Percentiles rank a stretch among this genome's conserved stretches.
These are phyloP conservation scores for Armadillidium nasatum DNA, from an alignment of 1,140 invertebrate genomes.

Conservation along the genomic window DNA sequence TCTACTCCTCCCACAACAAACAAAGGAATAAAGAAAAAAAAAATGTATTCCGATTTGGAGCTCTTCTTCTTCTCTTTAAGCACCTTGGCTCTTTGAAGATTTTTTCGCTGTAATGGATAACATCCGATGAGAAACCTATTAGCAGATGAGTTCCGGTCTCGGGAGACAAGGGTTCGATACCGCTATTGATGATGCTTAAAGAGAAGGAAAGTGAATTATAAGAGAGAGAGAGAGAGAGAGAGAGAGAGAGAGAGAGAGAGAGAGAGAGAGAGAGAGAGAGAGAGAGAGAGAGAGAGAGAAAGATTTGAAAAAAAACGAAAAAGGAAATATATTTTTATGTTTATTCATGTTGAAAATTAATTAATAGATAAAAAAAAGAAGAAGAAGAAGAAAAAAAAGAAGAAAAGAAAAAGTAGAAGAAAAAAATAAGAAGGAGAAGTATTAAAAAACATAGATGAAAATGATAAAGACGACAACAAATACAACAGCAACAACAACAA, in stretches of 20 bases:
- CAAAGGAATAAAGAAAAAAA: neutral
- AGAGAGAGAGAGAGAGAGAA: too few relatives aligned
- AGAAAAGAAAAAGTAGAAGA: neutral
- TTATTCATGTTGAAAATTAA: too few relatives aligned
- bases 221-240: neutral
- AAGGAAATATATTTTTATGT: too few relatives aligned
- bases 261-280: too few relatives aligned
- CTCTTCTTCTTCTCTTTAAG: constrained; percentile 2
- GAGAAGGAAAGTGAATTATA: neutral
- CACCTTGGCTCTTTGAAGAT: neutral
- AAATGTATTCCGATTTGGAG: neutral
- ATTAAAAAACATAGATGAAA: too few relatives aligned
- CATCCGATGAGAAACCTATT: constrained; percentile 12
- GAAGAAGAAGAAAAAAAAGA: neutral
- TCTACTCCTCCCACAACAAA: neutral
- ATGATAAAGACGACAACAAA: too few relatives aligned
- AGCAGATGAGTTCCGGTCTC: constrained; percentile 1
- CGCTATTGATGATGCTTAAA: constrained; percentile 12
- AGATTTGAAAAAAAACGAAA: too few relatives aligned
- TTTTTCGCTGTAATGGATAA: neutral
- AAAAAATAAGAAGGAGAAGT: too few relatives aligned
- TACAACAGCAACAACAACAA: too few relatives aligned
- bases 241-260: neutral
- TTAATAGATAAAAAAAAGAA: neutral
- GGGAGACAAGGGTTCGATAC: neutral